A percentile compares a stretch with the other conserved stretches of the same genome.
phyloP scores from a whole-genome alignment of 2,113 vertebrate species.

The Platycercus adscitus region DNA sequence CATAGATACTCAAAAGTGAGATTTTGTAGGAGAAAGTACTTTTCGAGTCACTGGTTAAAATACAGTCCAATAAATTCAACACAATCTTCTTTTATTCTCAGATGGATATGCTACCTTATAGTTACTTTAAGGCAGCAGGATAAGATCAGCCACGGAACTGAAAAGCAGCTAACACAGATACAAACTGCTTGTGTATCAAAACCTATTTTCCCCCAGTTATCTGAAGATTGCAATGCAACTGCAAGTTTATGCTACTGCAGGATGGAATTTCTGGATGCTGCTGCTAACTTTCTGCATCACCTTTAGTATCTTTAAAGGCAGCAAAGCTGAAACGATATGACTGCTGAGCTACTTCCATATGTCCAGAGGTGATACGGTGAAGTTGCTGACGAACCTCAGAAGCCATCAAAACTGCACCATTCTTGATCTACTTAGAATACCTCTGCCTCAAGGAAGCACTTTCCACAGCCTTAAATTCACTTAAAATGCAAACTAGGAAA shows the following conservation, averaged over 20 bases:
- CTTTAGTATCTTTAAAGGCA: background rate
- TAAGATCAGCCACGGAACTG: background rate
- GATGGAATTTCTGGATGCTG: background rate
- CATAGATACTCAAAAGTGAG: background rate
- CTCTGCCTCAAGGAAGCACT: constrained; percentile 24
- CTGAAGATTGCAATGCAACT: background rate
- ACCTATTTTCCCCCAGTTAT: background rate
- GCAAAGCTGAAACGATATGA: background rate
- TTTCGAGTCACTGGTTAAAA: background rate
- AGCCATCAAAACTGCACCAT: background rate
- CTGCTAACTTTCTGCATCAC: background rate
- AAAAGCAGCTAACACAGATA: background rate
- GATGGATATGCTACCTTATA: background rate
- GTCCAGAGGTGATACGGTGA: background rate
- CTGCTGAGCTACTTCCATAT: background rate
- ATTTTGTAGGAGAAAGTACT: background rate
- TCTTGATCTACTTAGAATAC: background rate
- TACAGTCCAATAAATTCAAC: background rate
- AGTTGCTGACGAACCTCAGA: background rate
- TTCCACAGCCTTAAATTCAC: background rate
- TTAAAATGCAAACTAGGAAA: constrained; percentile 35
- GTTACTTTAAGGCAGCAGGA: background rate
- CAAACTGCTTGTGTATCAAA: background rate
- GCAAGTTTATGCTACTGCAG: background rate
- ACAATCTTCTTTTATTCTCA: background rate